Percentiles rank a stretch among this genome's conserved stretches.
Evolutionary conservation across 1,140 invertebrate species (phyloP).

Genomic region (Drosophila sturtevanti): DNA sequence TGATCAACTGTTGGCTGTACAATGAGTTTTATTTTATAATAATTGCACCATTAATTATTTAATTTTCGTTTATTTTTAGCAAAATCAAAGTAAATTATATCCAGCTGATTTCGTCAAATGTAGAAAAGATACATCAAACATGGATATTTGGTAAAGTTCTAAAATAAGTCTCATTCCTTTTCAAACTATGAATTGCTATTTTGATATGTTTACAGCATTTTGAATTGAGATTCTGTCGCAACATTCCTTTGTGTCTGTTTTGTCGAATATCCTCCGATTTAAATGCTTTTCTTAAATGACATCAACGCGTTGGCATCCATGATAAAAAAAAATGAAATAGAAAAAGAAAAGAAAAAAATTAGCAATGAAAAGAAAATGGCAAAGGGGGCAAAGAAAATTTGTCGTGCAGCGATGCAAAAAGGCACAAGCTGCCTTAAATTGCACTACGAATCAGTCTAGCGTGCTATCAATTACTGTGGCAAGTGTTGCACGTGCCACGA

Average conservation of each 20-base stretch:
- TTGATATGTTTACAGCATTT: not conserved
- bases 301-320: slow-evolving; percentile 18
- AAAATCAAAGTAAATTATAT: too few species aligned
- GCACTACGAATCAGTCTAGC: slow-evolving; percentile 76
- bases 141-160: too few species aligned
- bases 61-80: too few species aligned
- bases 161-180: too few species aligned
- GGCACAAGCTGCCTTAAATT: slow-evolving; percentile 55
- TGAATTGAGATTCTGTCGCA: not conserved
- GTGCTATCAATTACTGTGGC: slow-evolving; percentile 80
- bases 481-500: slow-evolving; percentile 76
- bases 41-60: too few species aligned
- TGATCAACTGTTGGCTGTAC: too few species aligned
- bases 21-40: too few species aligned
- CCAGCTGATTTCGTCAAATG: too few species aligned
- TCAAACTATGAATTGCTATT: not conserved
- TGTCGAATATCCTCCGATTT: slow-evolving; percentile 13
- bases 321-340: slow-evolving; percentile 18
- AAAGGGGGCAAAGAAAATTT: slow-evolving; percentile 48
- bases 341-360: slow-evolving; percentile 2
- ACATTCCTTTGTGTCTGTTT: slow-evolving; percentile 4
- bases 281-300: slow-evolving; percentile 21
- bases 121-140: too few species aligned
- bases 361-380: slow-evolving; percentile 30
- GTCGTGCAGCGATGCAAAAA: slow-evolving; percentile 44